phyloP scores from a whole-genome alignment of 2,888 invertebrate species.

The Podotricha telesiphe region DNA sequence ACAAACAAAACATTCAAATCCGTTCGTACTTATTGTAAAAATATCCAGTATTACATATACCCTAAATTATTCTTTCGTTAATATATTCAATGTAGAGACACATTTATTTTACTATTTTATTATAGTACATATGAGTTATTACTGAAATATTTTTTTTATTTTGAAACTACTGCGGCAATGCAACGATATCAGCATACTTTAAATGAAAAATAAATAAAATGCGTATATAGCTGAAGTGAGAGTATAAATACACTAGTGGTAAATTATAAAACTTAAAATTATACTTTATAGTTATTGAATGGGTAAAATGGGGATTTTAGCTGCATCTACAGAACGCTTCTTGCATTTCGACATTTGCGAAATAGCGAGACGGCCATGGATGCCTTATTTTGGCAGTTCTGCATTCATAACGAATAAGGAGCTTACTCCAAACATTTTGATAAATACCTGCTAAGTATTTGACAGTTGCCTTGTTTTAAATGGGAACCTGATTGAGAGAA shows the following conservation, averaged over 20 bases:
- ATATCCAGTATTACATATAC: no score
- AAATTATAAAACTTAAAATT: not conserved
- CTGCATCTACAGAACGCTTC: slow-evolving; percentile 27
- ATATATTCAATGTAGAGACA: no score
- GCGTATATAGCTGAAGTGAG: no score
- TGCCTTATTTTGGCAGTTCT: slow-evolving; percentile 39
- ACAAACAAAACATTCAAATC: no score
- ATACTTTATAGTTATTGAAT: slow-evolving; percentile 8
- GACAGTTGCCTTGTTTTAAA: slow-evolving; percentile 15
- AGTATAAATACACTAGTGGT: not conserved
- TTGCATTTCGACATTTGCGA: slow-evolving; percentile 50
- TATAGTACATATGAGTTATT: no score
- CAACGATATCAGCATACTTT: no score
- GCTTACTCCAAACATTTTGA: slow-evolving; percentile 30
- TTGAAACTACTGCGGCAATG: no score
- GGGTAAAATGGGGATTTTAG: slow-evolving; percentile 36
- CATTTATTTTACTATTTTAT: no score
- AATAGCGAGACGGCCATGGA: slow-evolving; percentile 46
- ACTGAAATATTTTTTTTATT: no score
- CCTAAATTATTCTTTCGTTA: no score
- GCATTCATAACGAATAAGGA: slow-evolving; percentile 33
- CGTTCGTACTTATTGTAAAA: no score
- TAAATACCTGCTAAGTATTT: slow-evolving; percentile 26
- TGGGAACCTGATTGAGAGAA: no score
- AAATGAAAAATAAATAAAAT: not conserved